Conservation (phyloP, 2,797 vertebrate species). For the Sciurus vulgaris region DNA sequence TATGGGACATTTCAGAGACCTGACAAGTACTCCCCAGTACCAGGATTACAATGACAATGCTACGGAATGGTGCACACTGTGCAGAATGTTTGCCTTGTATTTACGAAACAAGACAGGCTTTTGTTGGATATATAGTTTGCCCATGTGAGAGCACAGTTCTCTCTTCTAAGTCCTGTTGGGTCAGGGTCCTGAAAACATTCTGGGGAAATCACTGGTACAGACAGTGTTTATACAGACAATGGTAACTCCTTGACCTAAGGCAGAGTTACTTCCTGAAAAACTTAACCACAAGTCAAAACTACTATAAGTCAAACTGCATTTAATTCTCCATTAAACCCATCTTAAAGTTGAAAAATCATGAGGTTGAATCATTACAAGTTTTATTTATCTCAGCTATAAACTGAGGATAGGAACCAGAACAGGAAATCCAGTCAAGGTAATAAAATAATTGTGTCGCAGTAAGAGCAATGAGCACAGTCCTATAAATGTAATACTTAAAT, state of each 20-base stretch:
- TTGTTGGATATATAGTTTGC: background rate
- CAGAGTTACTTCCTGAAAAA: background rate
- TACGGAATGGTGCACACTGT: background rate
- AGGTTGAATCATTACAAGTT: background rate
- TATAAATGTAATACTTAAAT: background rate
- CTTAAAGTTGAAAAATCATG: background rate
- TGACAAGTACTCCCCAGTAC: background rate
- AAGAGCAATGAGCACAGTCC: background rate
- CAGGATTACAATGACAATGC: background rate
- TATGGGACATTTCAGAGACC: background rate
- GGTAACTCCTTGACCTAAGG: no score
- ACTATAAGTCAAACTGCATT: background rate
- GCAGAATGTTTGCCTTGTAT: background rate
- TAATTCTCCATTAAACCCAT: background rate
- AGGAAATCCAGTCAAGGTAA: background rate
- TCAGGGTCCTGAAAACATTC: background rate
- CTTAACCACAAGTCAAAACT: background rate
- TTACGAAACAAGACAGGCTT: slow-evolving; percentile 32
- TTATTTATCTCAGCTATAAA: background rate
- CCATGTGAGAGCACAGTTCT: background rate
- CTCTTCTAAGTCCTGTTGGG: slow-evolving; percentile 17
- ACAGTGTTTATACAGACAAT: background rate
- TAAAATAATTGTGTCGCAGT: background rate
- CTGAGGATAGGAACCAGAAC: background rate
- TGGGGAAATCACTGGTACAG: background rate